Conservation (phyloP, 92 coral and sea anemone species). For the Umimayanthus kanabou region DNA sequence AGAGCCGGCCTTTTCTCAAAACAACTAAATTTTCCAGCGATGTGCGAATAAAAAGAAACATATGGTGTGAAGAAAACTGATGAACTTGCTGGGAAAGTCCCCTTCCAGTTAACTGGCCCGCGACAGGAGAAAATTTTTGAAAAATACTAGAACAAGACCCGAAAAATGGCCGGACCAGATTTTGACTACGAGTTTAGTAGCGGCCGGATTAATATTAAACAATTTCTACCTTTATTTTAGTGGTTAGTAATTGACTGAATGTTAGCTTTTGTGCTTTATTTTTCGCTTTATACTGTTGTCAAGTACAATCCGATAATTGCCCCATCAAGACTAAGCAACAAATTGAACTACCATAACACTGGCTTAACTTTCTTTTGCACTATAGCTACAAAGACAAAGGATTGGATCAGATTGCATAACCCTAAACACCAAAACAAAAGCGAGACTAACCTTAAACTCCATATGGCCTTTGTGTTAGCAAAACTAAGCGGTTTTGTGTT, state of each 20-base stretch:
- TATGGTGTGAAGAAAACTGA: conserved; percentile 5
- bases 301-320: background rate
- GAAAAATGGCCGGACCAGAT: background rate
- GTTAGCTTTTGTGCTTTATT: background rate
- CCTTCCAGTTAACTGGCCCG: background rate
- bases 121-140: background rate
- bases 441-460: background rate
- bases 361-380: background rate
- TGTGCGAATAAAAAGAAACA: background rate
- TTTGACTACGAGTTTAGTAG: background rate
- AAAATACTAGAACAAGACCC: background rate
- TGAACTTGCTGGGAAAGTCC: background rate
- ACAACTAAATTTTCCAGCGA: conserved; percentile 8
- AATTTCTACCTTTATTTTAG: background rate
- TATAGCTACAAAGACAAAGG: background rate
- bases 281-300: background rate
- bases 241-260: background rate
- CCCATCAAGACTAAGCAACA: background rate
- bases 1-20: background rate
- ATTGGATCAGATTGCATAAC: background rate
- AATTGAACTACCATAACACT: background rate
- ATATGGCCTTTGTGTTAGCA: background rate
- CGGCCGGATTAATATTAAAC: background rate
- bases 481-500: background rate
- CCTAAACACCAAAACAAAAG: background rate